A percentile compares a stretch with the other conserved stretches of the same genome.
These are phyloP conservation scores for Ganaspis brasiliensis DNA, from an alignment of 2,888 invertebrate species.

Conservation along the genomic window DNA sequence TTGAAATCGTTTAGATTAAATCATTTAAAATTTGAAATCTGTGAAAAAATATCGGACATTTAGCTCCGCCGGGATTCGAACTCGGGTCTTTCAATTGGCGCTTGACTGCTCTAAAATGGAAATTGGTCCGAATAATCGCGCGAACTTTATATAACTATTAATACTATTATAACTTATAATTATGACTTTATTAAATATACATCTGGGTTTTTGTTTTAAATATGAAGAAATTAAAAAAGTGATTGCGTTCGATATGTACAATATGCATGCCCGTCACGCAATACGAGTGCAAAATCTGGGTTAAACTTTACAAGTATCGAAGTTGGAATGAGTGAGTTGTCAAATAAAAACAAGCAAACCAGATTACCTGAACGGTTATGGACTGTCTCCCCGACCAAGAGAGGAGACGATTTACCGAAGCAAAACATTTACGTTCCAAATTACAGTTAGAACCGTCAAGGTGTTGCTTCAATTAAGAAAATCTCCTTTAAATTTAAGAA, in stretches of 20 bases:
- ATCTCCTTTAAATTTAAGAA: not conserved
- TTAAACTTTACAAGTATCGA: conserved; percentile 42
- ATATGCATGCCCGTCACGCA: too few species aligned
- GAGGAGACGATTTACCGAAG: not conserved
- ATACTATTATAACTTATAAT: too few species aligned
- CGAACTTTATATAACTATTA: too few species aligned
- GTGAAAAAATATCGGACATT: too few species aligned
- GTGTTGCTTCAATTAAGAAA: not conserved
- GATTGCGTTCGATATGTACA: conserved; percentile 1
- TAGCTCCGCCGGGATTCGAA: too few species aligned
- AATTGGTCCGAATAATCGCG: too few species aligned
- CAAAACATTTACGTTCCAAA: conserved; percentile 26
- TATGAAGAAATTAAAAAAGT: not conserved
- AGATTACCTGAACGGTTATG: conserved; percentile 15
- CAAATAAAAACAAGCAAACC: conserved; percentile 33
- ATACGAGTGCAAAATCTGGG: conserved; percentile 44
- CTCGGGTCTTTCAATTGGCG: too few species aligned
- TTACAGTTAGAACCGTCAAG: conserved; percentile 19
- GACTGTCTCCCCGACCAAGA: not conserved
- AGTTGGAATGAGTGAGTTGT: conserved; percentile 4
- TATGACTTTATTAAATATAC: not conserved
- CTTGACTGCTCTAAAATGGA: too few species aligned
- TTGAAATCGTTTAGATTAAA: too few species aligned
- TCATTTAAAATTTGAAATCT: too few species aligned
- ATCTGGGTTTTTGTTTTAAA: conserved; percentile 3